A percentile compares a stretch with the other conserved stretches of the same genome.
Evolutionary conservation across 2,113 vertebrate species (phyloP).

Genomic region (Sander lucioperca): DNA sequence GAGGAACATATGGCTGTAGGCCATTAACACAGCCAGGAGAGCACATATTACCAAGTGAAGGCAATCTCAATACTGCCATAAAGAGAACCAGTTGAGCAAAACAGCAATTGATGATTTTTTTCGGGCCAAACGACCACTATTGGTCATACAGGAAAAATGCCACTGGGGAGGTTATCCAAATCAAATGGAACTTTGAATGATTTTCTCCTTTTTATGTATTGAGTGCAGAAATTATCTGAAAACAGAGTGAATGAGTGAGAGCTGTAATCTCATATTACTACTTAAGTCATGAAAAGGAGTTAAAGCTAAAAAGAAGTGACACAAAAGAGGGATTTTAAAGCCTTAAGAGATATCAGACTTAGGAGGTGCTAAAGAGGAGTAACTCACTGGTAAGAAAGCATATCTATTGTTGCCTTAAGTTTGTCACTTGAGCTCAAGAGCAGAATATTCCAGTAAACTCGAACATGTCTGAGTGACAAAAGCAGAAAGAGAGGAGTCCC

Average conservation of each 20-base stretch:
- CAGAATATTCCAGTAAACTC: conserved; percentile 60
- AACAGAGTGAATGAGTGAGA: conserved; percentile 40
- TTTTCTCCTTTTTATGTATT: conserved; percentile 20
- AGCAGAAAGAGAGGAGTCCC: conserved; percentile 64
- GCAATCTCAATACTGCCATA: conserved; percentile 49
- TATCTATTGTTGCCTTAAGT: conserved; percentile 39
- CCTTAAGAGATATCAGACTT: conserved; percentile 33
- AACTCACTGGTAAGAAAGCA: conserved; percentile 21
- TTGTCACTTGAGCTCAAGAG: conserved; percentile 45
- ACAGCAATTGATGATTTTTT: conserved; percentile 60
- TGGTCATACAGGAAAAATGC: conserved; percentile 34
- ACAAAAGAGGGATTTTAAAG: conserved; percentile 33
- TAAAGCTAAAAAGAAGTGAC: conserved; percentile 24
- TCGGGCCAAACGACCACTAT: conserved; percentile 48
- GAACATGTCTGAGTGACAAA: conserved; percentile 58
- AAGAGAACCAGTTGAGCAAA: conserved; percentile 64
- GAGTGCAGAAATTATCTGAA: conserved; percentile 30
- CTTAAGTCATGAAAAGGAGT: conserved; percentile 48
- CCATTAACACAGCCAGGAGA: conserved; percentile 69
- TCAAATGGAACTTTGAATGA: conserved; percentile 10
- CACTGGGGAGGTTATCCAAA: conserved; percentile 18
- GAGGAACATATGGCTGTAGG: conserved; percentile 74
- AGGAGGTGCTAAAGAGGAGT: conserved; percentile 14
- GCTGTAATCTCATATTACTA: conserved; percentile 50
- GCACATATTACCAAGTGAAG: conserved; percentile 66